A percentile compares a stretch with the other conserved stretches of the same genome.
These are phyloP conservation scores for Heliconius congener DNA, from an alignment of 1,140 invertebrate species.

Conservation along the genomic window DNA sequence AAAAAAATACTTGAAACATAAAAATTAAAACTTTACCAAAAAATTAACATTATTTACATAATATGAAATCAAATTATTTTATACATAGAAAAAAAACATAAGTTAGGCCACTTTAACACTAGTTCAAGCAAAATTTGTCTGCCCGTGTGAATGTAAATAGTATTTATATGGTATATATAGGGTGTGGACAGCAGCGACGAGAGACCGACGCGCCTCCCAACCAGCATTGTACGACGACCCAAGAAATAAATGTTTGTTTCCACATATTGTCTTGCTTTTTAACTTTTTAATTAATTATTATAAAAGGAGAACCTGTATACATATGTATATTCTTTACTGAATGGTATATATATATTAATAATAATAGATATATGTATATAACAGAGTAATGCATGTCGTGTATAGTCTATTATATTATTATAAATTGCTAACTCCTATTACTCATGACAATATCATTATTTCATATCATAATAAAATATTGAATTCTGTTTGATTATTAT, in stretches of 20 bases:
- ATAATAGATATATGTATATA: too few relatives aligned
- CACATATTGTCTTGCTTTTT: conserved; percentile 16
- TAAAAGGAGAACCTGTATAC: neutral
- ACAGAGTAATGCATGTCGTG: too few relatives aligned
- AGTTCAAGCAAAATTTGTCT: neutral
- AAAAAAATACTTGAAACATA: too few relatives aligned
- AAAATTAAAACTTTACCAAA: too few relatives aligned
- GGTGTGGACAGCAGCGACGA: conserved; percentile 72
- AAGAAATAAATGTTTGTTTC: conserved; percentile 79
- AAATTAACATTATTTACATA: too few relatives aligned
- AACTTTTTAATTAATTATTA: conserved; percentile 9
- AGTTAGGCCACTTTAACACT: neutral
- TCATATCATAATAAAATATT: too few relatives aligned
- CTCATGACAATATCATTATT: too few relatives aligned
- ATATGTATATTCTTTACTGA: neutral
- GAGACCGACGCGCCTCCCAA: conserved; percentile 66
- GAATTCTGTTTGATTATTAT: too few relatives aligned
- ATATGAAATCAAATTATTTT: neutral
- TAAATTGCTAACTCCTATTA: too few relatives aligned
- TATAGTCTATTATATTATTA: too few relatives aligned
- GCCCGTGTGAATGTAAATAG: conserved; percentile 22
- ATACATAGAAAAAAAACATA: neutral
- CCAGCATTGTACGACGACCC: conserved; percentile 70
- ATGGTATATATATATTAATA: neutral
- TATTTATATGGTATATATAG: conserved; percentile 47